These are phyloP conservation scores for Bufotes viridis DNA, from an alignment of 2,797 vertebrate genomes.

Conservation along the genomic window DNA sequence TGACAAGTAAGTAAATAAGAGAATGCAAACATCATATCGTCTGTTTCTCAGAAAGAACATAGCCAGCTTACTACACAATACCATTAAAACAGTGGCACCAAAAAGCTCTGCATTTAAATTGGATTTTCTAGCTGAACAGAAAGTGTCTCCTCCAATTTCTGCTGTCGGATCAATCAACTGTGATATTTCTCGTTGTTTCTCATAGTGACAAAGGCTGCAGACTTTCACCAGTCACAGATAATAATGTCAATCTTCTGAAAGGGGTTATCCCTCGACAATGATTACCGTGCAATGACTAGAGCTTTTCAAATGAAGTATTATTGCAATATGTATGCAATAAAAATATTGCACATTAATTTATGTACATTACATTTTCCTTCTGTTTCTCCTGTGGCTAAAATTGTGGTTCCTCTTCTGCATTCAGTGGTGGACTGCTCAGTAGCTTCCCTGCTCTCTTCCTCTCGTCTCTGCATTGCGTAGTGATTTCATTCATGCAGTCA, in stretches of 20 bases:
- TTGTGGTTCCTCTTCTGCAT: too few species aligned
- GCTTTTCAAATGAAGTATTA: too few species aligned
- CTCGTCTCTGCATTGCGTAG: too few species aligned
- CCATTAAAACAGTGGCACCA: neutral
- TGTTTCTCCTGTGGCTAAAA: too few species aligned
- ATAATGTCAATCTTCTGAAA: neutral
- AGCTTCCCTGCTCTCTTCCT: too few species aligned
- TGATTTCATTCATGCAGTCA: too few species aligned
- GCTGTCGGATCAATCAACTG: neutral
- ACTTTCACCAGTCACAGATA: slow-evolving; percentile 10
- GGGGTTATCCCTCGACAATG: too few species aligned
- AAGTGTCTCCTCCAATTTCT: neutral
- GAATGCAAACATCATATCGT: slow-evolving; percentile 2
- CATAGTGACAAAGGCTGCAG: neutral
- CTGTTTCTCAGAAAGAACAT: neutral
- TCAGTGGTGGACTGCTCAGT: too few species aligned
- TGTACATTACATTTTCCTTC: too few species aligned
- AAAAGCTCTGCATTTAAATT: neutral
- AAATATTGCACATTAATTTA: too few species aligned
- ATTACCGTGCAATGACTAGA: too few species aligned
- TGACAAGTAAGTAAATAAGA: neutral
- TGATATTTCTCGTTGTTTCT: slow-evolving; percentile 6
- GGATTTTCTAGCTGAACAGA: neutral
- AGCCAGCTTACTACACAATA: neutral
- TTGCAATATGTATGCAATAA: too few species aligned